Percentiles rank a stretch among this genome's conserved stretches.
These are phyloP conservation scores for Tenthredo mesomela DNA, from an alignment of 2,888 invertebrate genomes.

Conservation along the genomic window DNA sequence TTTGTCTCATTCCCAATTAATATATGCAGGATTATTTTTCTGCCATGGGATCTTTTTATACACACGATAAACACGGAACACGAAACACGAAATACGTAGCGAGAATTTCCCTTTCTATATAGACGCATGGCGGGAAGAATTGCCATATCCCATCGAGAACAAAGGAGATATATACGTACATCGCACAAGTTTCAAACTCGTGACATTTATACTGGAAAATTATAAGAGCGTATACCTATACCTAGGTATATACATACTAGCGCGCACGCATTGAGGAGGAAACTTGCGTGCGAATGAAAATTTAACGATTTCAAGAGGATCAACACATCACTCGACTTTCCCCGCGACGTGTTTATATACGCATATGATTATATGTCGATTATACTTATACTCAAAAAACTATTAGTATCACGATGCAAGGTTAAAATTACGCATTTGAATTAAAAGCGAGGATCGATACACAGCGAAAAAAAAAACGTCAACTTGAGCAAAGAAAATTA, in stretches of 20 bases:
- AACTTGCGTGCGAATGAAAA: slow-evolving; percentile 19
- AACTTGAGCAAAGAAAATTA: too few species aligned
- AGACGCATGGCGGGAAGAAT: background rate
- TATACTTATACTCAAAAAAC: too few species aligned
- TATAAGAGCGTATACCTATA: background rate
- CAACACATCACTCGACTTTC: background rate
- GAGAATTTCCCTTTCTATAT: slow-evolving; percentile 4
- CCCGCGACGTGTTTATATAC: background rate
- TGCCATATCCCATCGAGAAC: background rate
- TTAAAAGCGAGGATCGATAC: background rate
- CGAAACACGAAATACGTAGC: background rate
- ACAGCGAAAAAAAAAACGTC: too few species aligned
- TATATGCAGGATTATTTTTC: background rate
- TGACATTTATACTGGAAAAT: slow-evolving; percentile 32
- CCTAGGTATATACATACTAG: background rate
- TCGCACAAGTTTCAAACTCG: background rate
- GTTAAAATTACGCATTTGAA: background rate
- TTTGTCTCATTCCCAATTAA: background rate
- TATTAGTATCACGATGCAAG: too few species aligned
- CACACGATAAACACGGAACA: background rate
- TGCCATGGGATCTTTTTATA: slow-evolving; percentile 1
- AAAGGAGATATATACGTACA: background rate
- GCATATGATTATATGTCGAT: background rate
- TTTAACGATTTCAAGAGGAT: background rate
- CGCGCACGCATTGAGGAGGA: background rate